Evolutionary conservation across 2,888 invertebrate species (phyloP).

Genomic region (Lutraria lutraria): DNA sequence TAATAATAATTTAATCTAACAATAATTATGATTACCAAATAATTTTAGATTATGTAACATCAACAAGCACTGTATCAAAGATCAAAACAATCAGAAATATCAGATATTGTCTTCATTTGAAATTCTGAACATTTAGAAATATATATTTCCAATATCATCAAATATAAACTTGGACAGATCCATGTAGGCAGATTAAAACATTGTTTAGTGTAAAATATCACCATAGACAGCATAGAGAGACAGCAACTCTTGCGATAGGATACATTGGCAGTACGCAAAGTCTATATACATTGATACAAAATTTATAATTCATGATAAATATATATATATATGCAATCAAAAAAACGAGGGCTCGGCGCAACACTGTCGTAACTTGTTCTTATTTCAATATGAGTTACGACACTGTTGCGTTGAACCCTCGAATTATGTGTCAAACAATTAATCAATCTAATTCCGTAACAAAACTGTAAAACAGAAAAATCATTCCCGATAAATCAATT

Average conservation of each 20-base stretch:
- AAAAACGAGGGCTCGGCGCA: too few relatives aligned
- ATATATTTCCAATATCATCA: not conserved
- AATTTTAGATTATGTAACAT: not conserved
- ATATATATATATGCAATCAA: not conserved
- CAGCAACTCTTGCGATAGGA: not conserved
- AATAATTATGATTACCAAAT: not conserved
- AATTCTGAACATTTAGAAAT: not conserved
- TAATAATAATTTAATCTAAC: too few relatives aligned
- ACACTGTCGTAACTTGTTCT: too few relatives aligned
- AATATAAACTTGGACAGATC: not conserved
- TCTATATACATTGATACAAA: not conserved
- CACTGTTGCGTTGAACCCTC: too few relatives aligned
- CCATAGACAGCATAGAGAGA: too few relatives aligned
- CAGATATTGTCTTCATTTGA: not conserved
- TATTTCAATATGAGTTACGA: too few relatives aligned
- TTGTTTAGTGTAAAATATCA: not conserved
- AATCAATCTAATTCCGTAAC: not conserved
- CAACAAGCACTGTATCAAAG: not conserved
- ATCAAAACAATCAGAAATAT: not conserved
- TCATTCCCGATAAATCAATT: too few relatives aligned
- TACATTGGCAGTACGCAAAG: not conserved
- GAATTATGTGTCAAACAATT: not conserved
- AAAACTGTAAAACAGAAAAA: not conserved
- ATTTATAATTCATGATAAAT: not conserved
- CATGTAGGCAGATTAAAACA: not conserved